Base-by-base conservation (phyloP, 2,888 invertebrate genomes). In the Synanthedon formicaeformis region DNA sequence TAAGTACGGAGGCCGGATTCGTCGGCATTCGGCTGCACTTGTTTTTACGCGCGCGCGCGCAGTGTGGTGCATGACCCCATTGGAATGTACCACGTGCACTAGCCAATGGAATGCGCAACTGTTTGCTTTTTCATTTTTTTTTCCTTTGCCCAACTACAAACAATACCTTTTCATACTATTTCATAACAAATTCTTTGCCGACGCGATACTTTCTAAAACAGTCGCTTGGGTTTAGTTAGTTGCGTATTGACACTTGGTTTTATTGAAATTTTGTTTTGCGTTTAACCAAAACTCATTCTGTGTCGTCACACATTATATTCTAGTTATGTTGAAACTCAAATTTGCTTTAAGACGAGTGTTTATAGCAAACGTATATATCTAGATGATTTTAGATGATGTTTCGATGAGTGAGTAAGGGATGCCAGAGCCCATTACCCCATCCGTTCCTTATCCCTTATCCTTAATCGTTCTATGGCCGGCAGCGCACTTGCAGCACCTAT, bases 51-150 rank as follows among this genome's bases (percentile, higher is more conserved):
- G 34, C 82, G 79, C 77, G 75, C 78, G 66, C 75, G 66, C 72
- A 64, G 76, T 73, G 75, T 81, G 83, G 84, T 78, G 79, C 84
- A 83, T 86, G 87, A 86, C 86, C 86, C 82, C 84, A 65, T 65
- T 69, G 86, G 86, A 83, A 86, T 86, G 85, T 75, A 73, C 85
- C 86, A 86, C 86, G 86, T 84, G 85, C 80, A 78, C 80, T 82
- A 78, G 80, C 77, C 77, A 61, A 70, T 75, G 86, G 86, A 83
- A 84, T 87, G 86, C 81, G 84, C 85, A 81, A 86, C 83, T 85
- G 84, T 86, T 86, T 86, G 79, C 82, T 80, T 81, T 81, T 82
- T 78, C 60, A 73, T 81, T 81, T 81, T 65, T 68, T 78, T 69
- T 70, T 70, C 69, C 65, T 67, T 70, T 34, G 34, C 34, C 34